Evolutionary conservation across 2,888 invertebrate genomes (phyloP), one percentile per base, ranked within the genome.

Genomic region (Drosophila subsilvestris): DNA sequence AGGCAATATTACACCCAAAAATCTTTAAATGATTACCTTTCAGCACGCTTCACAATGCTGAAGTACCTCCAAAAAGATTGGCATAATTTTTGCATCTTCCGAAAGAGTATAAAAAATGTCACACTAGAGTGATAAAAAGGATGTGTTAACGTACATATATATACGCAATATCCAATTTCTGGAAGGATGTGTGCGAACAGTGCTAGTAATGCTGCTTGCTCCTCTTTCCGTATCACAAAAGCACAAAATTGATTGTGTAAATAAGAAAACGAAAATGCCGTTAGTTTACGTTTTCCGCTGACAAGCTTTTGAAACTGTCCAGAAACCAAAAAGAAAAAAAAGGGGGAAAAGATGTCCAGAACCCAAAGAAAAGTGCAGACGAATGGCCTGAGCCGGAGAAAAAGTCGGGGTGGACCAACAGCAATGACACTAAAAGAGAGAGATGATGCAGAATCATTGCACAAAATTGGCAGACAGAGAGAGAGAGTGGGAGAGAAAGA

Each of bases 241-340:
- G 84, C 78, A 53, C 75, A 70, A 88, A 86, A 86, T 86, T 86
- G 88, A 86, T 86, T 86, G 86, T 80, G 86, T 86, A 86, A 86
- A 88, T 86, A 84, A 86, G 86, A 80, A 75, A 80, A 79, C 83
- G 85, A 88, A 86, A 86, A 88, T 82, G 86, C 83, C 81, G 83
- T 86, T 86, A 86, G 88, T 86, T 83, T 86, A 79, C 80, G 83
- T 87, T 87, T 84, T 77, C 81, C 86, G 86, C 83, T 86, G 84
- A 86, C 81, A 86, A 81, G 79, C 84, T 63, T 69, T 63, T 53
- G 63, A 56, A 67, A 58, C 67, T 67, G 58, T 47, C 74, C 61
- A 75, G 27, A 51, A 47, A 56, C 27, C 47, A 17, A 32, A 25
- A 25, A 2, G 5, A 22, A 22, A 22, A 22, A 6, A 68, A 2